Evolutionary conservation across 1,140 invertebrate species (phyloP).

Genomic region (Polyergus mexicanus): DNA sequence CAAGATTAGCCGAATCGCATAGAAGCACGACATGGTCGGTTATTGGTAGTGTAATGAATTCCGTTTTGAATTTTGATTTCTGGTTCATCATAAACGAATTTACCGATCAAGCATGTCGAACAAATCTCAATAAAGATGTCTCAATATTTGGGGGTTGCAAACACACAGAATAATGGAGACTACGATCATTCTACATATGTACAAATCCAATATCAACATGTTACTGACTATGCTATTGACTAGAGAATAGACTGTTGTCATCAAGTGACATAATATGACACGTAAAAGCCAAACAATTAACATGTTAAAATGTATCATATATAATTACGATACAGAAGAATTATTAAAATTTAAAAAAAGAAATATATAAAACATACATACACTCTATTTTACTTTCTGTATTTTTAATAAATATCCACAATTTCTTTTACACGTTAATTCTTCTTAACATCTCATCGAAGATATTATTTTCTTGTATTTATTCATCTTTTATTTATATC

Average conservation of each 20-base stretch:
- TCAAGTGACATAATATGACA: slow-evolving; percentile 15
- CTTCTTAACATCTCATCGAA: background rate
- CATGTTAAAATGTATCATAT: background rate
- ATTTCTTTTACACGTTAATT: background rate
- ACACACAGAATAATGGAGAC: slow-evolving; percentile 26
- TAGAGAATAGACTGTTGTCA: slow-evolving; percentile 26
- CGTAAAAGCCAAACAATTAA: slow-evolving; percentile 34
- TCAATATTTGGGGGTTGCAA: background rate
- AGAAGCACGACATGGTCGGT: slow-evolving; percentile 63
- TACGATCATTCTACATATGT: background rate
- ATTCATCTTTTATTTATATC: background rate
- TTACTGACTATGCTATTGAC: slow-evolving; percentile 36
- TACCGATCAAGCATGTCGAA: slow-evolving; percentile 51
- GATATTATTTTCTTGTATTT: background rate
- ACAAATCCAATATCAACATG: slow-evolving; percentile 34
- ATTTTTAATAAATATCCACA: background rate
- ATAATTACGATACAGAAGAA: background rate
- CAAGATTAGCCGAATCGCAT: slow-evolving; percentile 71
- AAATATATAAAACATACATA: background rate
- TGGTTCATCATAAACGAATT: slow-evolving; percentile 59
- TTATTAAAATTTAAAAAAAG: background rate
- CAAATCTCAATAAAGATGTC: slow-evolving; percentile 27
- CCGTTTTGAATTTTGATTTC: slow-evolving; percentile 69
- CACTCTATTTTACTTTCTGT: background rate
- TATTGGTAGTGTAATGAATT: slow-evolving; percentile 24